Evolutionary conservation across 2,797 vertebrate species (phyloP).

Genomic region (Balearica regulorum): DNA sequence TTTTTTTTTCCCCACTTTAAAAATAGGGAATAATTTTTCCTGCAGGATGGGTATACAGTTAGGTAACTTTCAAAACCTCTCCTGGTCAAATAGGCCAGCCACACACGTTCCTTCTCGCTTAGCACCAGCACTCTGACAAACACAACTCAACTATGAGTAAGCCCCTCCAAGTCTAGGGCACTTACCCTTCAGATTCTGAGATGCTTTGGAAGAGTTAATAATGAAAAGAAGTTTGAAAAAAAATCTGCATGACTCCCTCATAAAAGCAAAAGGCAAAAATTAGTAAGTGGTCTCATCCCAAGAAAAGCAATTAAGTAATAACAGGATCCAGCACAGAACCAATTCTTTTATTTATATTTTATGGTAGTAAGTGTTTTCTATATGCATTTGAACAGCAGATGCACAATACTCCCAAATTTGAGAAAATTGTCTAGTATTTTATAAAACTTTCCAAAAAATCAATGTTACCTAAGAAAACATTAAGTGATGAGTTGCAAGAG

Average conservation of each 20-base stretch:
- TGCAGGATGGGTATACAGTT: background rate
- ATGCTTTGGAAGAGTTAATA: background rate
- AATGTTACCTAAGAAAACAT: background rate
- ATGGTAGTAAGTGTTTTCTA: background rate
- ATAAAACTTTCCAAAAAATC: background rate
- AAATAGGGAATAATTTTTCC: background rate
- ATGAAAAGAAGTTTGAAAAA: background rate
- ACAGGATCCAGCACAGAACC: background rate
- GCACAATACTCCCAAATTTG: background rate
- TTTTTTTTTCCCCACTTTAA: too few relatives aligned
- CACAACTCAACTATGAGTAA: background rate
- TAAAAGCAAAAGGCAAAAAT: background rate
- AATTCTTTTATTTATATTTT: background rate
- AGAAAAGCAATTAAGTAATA: background rate
- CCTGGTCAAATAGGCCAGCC: background rate
- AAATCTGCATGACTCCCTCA: fast-evolving
- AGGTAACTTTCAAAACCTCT: background rate
- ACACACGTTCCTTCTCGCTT: background rate
- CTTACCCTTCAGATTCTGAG: background rate
- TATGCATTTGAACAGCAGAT: background rate
- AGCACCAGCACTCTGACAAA: background rate
- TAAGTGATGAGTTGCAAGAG: background rate
- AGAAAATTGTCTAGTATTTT: background rate
- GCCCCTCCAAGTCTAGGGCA: background rate
- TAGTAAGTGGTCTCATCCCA: background rate